Percentiles rank a stretch among this genome's conserved stretches.
These are phyloP conservation scores for Staurois parvus DNA, from an alignment of 2,797 vertebrate genomes.

Conservation along the genomic window DNA sequence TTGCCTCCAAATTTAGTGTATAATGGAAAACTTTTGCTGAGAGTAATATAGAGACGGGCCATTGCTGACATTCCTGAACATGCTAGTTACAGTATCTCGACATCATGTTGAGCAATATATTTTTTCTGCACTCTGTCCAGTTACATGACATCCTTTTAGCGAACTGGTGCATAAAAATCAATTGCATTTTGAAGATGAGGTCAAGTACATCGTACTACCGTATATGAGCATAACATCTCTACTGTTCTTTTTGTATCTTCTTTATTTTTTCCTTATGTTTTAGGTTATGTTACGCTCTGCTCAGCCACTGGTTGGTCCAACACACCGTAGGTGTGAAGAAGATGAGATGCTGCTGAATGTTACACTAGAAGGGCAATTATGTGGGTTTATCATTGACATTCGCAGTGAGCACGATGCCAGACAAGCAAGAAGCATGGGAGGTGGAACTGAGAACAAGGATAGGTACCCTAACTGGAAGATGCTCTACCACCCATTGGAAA, in stretches of 20 bases:
- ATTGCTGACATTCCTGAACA: too few species aligned
- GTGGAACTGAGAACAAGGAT: conserved; percentile 84
- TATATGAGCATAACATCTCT: too few species aligned
- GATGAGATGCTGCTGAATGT: conserved; percentile 82
- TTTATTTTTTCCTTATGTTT: background rate
- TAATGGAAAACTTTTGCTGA: too few species aligned
- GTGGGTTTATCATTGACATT: conserved; percentile 83
- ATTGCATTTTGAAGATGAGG: too few species aligned
- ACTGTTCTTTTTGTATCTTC: too few species aligned
- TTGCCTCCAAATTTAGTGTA: too few species aligned
- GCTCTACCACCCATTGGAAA: conserved; percentile 84
- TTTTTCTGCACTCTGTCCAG: background rate
- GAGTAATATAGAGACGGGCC: too few species aligned
- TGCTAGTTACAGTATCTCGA: too few species aligned
- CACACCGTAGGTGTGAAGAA: conserved; percentile 81
- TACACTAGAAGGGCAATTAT: conserved; percentile 71
- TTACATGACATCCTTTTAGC: background rate
- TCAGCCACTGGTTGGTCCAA: conserved; percentile 83
- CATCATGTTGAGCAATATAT: background rate
- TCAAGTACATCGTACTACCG: too few species aligned
- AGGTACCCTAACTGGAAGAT: conserved; percentile 81
- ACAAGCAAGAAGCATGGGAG: conserved; percentile 80
- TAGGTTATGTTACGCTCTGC: conserved; percentile 87
- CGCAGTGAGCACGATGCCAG: conserved; percentile 83
- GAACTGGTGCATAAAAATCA: background rate